phyloP scores from a whole-genome alignment of 2,113 vertebrate genomes.

The Elephas maximus region DNA sequence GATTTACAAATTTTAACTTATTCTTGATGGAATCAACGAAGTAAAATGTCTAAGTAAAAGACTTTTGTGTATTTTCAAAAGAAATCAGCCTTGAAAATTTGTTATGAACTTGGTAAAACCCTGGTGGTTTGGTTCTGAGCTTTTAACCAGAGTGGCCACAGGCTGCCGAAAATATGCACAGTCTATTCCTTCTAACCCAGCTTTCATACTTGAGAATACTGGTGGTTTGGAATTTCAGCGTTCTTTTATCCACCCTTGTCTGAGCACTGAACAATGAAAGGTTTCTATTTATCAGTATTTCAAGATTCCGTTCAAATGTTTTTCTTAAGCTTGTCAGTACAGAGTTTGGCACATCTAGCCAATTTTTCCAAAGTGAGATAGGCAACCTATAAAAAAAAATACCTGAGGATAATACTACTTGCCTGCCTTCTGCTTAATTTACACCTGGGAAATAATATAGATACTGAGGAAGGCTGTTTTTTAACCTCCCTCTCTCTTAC shows the following conservation, averaged over 20 bases:
- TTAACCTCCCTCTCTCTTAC: not conserved
- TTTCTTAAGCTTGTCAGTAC: slow-evolving; percentile 7
- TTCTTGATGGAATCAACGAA: slow-evolving; percentile 83
- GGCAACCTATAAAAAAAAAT: too few relatives aligned
- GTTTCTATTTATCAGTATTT: not conserved
- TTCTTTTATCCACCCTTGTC: not conserved
- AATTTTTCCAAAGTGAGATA: not conserved
- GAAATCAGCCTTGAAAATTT: slow-evolving; percentile 89
- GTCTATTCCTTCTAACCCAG: slow-evolving; percentile 64
- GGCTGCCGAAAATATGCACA: slow-evolving; percentile 85
- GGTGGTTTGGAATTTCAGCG: slow-evolving; percentile 60
- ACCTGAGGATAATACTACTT: not conserved
- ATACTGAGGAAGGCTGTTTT: not conserved
- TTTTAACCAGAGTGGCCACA: slow-evolving; percentile 88
- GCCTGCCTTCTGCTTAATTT: not conserved
- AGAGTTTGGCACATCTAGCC: not conserved
- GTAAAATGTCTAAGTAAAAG: slow-evolving; percentile 88
- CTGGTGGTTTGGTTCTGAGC: slow-evolving; percentile 83
- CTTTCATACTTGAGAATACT: slow-evolving; percentile 74
- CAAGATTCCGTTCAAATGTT: not conserved
- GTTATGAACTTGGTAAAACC: slow-evolving; percentile 89
- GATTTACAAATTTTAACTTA: slow-evolving; percentile 81
- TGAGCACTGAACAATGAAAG: slow-evolving; percentile 23
- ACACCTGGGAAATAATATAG: not conserved
- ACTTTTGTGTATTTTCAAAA: slow-evolving; percentile 85